A percentile compares a stretch with the other conserved stretches of the same genome.
Evolutionary conservation across 64 coral and sea anemone species (phyloP).

Genomic region (Montipora foliosa): DNA sequence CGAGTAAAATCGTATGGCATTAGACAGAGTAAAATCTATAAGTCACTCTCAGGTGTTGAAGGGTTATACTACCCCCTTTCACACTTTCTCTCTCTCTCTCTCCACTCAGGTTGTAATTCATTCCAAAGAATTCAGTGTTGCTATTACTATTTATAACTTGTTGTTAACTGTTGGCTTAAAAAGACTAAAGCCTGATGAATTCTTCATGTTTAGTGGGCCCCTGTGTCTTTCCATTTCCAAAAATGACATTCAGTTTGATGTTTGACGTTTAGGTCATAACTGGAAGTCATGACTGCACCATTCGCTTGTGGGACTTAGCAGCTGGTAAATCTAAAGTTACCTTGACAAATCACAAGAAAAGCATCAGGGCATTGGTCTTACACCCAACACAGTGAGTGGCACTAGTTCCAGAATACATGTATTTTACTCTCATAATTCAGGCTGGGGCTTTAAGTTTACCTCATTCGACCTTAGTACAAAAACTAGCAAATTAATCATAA

Average conservation of each 20-base stretch:
- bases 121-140: no score
- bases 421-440: neutral
- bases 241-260: neutral
- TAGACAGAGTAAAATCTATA: no score
- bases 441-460: no score
- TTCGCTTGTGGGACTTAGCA: constrained; percentile 95
- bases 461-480: neutral
- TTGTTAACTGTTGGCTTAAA: no score
- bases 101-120: no score
- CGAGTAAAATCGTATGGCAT: no score
- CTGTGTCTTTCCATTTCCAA: neutral
- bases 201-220: no score
- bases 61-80: no score
- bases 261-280: constrained; percentile 75
- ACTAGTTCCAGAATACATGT: neutral
- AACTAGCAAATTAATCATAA: neutral
- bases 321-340: constrained; percentile 93
- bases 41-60: no score
- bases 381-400: constrained; percentile 92
- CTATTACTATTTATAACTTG: no score
- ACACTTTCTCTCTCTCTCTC: no score
- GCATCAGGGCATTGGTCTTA: constrained; percentile 83
- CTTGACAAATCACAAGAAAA: constrained; percentile 99
- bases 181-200: no score
- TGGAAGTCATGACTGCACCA: constrained; percentile 98